phyloP scores from a whole-genome alignment of 2,797 vertebrate genomes.

The Hypotaenidia philippensis region DNA sequence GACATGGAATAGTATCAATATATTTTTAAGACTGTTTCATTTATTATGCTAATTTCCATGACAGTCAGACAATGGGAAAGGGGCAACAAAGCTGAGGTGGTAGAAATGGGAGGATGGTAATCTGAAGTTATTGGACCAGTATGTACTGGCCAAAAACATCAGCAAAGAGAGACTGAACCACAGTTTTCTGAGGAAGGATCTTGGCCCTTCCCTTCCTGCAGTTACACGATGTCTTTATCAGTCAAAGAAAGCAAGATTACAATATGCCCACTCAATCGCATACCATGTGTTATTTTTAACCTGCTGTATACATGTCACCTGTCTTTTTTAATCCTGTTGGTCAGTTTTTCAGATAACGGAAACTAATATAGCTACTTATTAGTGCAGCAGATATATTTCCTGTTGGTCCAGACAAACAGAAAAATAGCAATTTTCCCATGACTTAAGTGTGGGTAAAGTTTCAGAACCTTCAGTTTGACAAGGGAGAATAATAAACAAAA shows the following conservation, averaged over 20 bases:
- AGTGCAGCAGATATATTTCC: not conserved
- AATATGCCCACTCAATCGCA: not conserved
- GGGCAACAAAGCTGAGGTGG: not conserved
- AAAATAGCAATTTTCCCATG: not conserved
- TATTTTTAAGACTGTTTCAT: not conserved
- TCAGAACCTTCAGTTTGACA: not conserved
- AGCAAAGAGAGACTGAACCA: not conserved
- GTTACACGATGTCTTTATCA: not conserved
- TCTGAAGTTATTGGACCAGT: fast-evolving
- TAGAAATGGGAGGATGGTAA: not conserved
- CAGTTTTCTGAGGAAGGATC: not conserved
- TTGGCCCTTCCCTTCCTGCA: not conserved
- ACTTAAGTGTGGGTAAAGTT: not conserved
- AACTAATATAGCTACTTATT: not conserved
- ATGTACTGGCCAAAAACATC: not conserved
- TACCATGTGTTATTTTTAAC: constrained; percentile 1
- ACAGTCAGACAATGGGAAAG: not conserved
- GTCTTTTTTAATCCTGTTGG: not conserved
- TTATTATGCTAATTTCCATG: not conserved
- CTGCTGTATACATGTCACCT: not conserved
- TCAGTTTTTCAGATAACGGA: constrained; percentile 13
- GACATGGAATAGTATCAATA: not conserved
- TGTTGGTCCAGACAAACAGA: not conserved
- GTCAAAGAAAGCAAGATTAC: not conserved
- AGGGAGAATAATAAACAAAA: constrained; percentile 20